Evolutionary conservation across 2,797 vertebrate species (phyloP).

Genomic region (Pangasius larnaudii): DNA sequence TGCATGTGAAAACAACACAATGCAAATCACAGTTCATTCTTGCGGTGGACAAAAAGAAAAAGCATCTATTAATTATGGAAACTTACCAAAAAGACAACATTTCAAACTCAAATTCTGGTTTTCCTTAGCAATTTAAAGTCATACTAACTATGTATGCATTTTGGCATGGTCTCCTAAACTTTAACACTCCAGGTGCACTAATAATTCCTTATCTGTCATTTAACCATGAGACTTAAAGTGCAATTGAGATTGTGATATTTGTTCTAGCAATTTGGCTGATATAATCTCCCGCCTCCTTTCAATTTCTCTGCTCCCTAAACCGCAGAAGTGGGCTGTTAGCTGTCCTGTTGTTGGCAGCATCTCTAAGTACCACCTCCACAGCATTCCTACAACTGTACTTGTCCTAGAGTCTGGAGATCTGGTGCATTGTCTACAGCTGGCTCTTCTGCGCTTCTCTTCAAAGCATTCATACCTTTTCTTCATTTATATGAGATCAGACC

Average conservation of each 20-base stretch:
- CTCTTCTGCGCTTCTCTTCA: slow-evolving; percentile 23
- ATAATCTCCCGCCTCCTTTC: slow-evolving; percentile 48
- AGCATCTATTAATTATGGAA: slow-evolving; percentile 8
- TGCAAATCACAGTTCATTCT: slow-evolving; percentile 23
- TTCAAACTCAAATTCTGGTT: not conserved
- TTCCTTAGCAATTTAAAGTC: not conserved
- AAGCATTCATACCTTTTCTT: not conserved
- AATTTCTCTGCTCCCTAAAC: slow-evolving; percentile 43
- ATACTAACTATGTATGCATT: not conserved
- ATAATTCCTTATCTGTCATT: slow-evolving; percentile 29
- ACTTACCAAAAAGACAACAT: not conserved
- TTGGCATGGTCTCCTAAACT: not conserved
- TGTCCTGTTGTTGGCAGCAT: slow-evolving; percentile 57
- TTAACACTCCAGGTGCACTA: slow-evolving; percentile 7
- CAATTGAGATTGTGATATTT: slow-evolving; percentile 36
- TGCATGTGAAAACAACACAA: slow-evolving; percentile 31
- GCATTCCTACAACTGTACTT: slow-evolving; percentile 47
- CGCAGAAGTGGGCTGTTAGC: slow-evolving; percentile 49
- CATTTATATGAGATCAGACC: not conserved
- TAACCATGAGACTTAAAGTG: not conserved
- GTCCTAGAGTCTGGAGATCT: slow-evolving; percentile 22
- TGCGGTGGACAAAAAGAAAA: slow-evolving; percentile 5
- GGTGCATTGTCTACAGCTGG: not conserved
- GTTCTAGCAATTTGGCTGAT: slow-evolving; percentile 50
- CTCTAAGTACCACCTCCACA: slow-evolving; percentile 50